Base-by-base conservation (phyloP, 2,797 vertebrate genomes). In the Sebastes taczanowskii region DNA sequence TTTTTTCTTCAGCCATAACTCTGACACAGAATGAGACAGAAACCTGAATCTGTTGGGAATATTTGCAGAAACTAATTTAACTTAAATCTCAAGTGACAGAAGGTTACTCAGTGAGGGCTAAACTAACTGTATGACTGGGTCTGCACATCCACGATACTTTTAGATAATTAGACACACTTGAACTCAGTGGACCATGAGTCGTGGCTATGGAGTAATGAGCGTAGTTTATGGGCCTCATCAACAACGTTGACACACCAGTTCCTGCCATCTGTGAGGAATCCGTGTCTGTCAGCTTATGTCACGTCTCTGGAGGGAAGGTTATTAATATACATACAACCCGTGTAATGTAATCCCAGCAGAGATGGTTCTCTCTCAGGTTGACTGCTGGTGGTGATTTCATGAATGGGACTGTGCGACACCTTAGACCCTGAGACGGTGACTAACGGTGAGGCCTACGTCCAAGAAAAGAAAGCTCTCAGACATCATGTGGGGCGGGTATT, bases 271-370 rank as follows among this genome's bases (percentile, higher is more conserved):
- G 87, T 68, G 82, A 90, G 77, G 65, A 71, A 77, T 77, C 68
- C 42, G 16, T 52, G 74, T 82, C 77, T 85, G 80, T 84, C 70
- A 82, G 83, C 88, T 87, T 64, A 88, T 86, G 86, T 89, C 92
- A 87, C 32, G 46, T 81, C 86, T 82, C 84, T 65, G 81, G 85
- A 85, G 90, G 64, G 59, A 81, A 55, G 34, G 81, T 83, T 95
- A 93, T 92, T 89, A 93, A 93, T 93, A 93, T 72, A 74, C 27
- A 22, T 71, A 87, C 90, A 87, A 91, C 78, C 80, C 46, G 4
- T 71, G 91, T 85, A 91, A 94, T 29, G 29, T 30, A 82, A 93
- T 8, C 25, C 91, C 81, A 63, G 78, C 61, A 71, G 69, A 78
- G 42, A 64, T 7, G 42, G 34, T 18, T 68, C 75, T 74, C 74